Evolutionary conservation across 2,113 vertebrate species (phyloP).

Genomic region (Mesocricetus auratus): DNA sequence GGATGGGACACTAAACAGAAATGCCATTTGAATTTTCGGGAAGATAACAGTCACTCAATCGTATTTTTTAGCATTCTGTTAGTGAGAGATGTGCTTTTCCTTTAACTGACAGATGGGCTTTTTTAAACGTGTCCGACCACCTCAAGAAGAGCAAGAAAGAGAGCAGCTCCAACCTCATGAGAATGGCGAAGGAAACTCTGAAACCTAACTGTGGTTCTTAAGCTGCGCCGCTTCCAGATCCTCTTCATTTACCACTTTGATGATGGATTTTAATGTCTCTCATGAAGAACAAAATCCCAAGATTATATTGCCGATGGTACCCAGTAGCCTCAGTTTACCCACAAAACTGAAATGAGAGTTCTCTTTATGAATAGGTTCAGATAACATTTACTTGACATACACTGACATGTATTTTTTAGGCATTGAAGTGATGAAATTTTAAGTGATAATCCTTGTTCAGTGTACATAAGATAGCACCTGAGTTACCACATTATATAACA

Average conservation of each 20-base stretch:
- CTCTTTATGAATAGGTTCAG: slow-evolving; percentile 58
- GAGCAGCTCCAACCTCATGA: slow-evolving; percentile 97
- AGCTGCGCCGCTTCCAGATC: slow-evolving; percentile 67
- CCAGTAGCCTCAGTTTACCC: slow-evolving; percentile 55
- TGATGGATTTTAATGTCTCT: slow-evolving; percentile 60
- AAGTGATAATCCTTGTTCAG: slow-evolving; percentile 31
- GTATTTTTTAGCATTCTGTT: neutral
- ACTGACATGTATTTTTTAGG: slow-evolving; percentile 69
- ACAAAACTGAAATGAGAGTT: slow-evolving; percentile 68
- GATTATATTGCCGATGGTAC: slow-evolving; percentile 69
- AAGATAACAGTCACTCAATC: neutral
- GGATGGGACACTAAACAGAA: neutral
- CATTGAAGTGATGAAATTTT: slow-evolving; percentile 67
- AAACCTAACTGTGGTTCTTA: slow-evolving; percentile 88
- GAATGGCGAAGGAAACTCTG: slow-evolving; percentile 95
- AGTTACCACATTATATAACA: slow-evolving; percentile 65
- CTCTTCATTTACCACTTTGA: slow-evolving; percentile 55
- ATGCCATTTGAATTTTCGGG: neutral
- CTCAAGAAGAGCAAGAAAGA: slow-evolving; percentile 96
- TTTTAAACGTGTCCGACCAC: slow-evolving; percentile 97
- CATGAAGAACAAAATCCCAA: slow-evolving; percentile 51
- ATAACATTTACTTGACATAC: slow-evolving; percentile 57
- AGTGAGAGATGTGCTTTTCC: neutral
- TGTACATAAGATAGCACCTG: slow-evolving; percentile 17
- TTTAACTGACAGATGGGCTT: slow-evolving; percentile 92